Evolutionary conservation across 2,888 invertebrate species (phyloP), one percentile per base, ranked within the genome.

Genomic region (Chrysopilus asiliformis): DNA sequence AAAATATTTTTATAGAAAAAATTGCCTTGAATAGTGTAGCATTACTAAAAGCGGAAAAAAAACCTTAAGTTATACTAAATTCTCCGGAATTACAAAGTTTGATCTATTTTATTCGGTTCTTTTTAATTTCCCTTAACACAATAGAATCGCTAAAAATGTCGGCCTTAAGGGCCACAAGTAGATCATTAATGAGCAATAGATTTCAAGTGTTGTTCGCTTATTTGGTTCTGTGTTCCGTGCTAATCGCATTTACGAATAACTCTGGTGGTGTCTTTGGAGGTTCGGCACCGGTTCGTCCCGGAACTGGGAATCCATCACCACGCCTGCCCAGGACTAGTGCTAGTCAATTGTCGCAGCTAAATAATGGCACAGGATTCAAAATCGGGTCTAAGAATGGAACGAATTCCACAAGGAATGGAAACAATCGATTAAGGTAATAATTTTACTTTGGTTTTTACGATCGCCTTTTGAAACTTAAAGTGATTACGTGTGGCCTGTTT

Each of bases 281-380:
- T 34, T 46, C 52, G 35, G 52, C 52, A 34, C 50, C 54, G 27
- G 50, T 53, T 8, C 53, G 63, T 37, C 53, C 60, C 34, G 56
- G 55, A 36, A 57, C 56, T 47, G 58, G 55, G 30, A 59, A 57
- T 52, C 46, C 53, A 42, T 56, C 72, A 49, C 59, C 70, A 45
- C 64, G 72, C 30, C 57, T 72, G 42, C 71, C 75, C 34, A 63
- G 74, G 44, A 68, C 75, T 46, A 70, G 75, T 53, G 68, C 74
- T 47, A 71, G 63, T 47, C 70, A 71, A 50, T 55, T 69, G 45
- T 64, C 64, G 29, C 45, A 44, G 34, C 20, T 45, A 8, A 57
- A 55, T 48, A 58, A 53, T 52, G 59, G 55, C 34, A 52, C 47
- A 36, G 48, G 42, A 50, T 53, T 55, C 42, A 62, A 59, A 49